phyloP scores from a whole-genome alignment of 2,113 vertebrate genomes.

The Tragelaphus imberbis region DNA sequence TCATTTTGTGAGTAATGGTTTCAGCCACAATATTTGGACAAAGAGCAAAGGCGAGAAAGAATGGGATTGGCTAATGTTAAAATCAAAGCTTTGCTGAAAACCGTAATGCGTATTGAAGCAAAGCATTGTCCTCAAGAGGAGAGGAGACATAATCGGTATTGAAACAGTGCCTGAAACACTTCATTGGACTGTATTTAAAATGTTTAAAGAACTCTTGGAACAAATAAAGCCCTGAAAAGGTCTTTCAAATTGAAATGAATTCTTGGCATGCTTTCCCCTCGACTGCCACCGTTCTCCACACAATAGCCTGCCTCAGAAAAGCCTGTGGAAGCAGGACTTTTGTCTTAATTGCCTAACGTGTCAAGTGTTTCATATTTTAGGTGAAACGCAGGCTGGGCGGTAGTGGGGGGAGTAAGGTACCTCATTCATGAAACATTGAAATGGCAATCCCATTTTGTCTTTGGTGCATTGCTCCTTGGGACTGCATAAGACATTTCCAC shows the following conservation, averaged over 20 bases:
- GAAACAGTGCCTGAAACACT: slow-evolving; percentile 51
- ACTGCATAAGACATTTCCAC: background rate
- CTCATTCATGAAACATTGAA: background rate
- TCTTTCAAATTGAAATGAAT: slow-evolving; percentile 46
- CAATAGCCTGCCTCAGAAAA: slow-evolving; percentile 15
- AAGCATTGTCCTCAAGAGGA: slow-evolving; percentile 29
- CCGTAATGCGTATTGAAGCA: slow-evolving; percentile 21
- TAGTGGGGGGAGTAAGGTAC: background rate
- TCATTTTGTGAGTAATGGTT: slow-evolving; percentile 67
- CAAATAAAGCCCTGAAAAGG: slow-evolving; percentile 41
- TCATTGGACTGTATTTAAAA: slow-evolving; percentile 41
- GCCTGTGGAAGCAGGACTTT: background rate
- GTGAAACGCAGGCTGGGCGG: background rate
- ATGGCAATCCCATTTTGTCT: background rate
- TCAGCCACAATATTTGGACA: slow-evolving; percentile 68
- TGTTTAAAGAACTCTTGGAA: slow-evolving; percentile 15
- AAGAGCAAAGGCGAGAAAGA: slow-evolving; percentile 54
- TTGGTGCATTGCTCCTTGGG: background rate
- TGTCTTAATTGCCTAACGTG: slow-evolving; percentile 23
- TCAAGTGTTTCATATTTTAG: background rate
- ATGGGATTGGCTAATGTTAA: slow-evolving; percentile 24
- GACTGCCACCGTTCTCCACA: background rate
- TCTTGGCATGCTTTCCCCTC: slow-evolving; percentile 32
- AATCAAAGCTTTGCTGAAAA: slow-evolving; percentile 39
- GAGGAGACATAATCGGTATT: slow-evolving; percentile 20